Conservation (phyloP, 2,113 vertebrate species). For the Proteles cristata region DNA sequence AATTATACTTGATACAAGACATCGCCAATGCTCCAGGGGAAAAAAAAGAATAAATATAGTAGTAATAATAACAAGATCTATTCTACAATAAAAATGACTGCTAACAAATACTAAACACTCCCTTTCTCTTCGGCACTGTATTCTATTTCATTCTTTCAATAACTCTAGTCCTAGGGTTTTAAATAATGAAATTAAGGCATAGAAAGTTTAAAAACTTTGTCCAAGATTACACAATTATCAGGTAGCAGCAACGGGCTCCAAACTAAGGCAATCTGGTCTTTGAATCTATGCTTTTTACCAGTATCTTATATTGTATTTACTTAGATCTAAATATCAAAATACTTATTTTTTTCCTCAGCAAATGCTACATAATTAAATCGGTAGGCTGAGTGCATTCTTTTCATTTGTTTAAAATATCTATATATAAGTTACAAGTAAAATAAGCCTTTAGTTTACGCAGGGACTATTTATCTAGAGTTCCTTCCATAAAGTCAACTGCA, state of each 20-base stretch:
- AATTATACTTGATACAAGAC: neutral
- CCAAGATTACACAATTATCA: neutral
- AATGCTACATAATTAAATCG: neutral
- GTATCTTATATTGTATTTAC: neutral
- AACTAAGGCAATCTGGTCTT: neutral
- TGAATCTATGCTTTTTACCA: neutral
- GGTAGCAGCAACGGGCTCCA: neutral
- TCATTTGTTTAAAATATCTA: neutral
- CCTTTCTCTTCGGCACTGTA: neutral
- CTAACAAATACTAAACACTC: neutral
- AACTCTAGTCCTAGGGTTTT: neutral
- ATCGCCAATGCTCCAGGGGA: neutral
- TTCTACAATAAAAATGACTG: neutral
- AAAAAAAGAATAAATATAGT: neutral
- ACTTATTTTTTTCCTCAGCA: neutral
- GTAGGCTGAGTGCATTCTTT: neutral
- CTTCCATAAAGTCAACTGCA: neutral
- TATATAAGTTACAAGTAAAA: neutral
- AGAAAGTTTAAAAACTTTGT: neutral
- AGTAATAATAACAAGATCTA: neutral
- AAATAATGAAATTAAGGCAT: neutral
- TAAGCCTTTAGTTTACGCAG: neutral
- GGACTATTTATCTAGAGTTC: neutral
- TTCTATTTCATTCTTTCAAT: neutral
- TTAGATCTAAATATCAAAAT: neutral